phyloP scores from a whole-genome alignment of 2,797 vertebrate genomes.

The Acanthiza pusilla region DNA sequence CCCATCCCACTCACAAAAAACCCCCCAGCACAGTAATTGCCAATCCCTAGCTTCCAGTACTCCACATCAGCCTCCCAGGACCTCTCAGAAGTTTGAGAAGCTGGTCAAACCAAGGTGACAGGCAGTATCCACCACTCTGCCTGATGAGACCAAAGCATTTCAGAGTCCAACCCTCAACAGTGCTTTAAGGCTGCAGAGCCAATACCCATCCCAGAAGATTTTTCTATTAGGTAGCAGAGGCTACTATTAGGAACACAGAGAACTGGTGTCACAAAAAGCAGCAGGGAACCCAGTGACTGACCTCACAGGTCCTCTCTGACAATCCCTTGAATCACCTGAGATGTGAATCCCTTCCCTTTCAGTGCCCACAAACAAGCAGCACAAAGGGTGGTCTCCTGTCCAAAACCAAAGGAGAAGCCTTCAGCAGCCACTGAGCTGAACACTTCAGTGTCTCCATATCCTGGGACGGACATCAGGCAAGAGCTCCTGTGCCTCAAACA shows the following conservation, averaged over 20 bases:
- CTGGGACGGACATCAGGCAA: not conserved
- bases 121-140: not conserved
- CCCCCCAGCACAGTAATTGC: not conserved
- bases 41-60: not conserved
- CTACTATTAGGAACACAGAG: not conserved
- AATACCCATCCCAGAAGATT: not conserved
- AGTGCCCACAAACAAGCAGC: not conserved
- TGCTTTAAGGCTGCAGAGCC: not conserved
- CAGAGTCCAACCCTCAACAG: not conserved
- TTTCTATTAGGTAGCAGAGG: not conserved
- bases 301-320: not conserved
- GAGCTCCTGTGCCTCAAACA: not conserved
- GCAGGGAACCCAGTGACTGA: not conserved
- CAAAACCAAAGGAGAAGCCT: not conserved
- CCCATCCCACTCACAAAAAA: not conserved
- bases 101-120: not conserved
- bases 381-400: not conserved
- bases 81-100: not conserved
- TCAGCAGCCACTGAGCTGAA: not conserved
- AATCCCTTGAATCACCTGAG: not conserved
- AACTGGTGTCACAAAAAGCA: not conserved
- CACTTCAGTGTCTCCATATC: not conserved
- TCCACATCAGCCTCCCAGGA: not conserved
- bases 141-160: not conserved
- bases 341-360: accelerated